These are phyloP conservation scores for Hemithea aestivaria DNA, from an alignment of 2,888 invertebrate genomes.

Conservation along the genomic window DNA sequence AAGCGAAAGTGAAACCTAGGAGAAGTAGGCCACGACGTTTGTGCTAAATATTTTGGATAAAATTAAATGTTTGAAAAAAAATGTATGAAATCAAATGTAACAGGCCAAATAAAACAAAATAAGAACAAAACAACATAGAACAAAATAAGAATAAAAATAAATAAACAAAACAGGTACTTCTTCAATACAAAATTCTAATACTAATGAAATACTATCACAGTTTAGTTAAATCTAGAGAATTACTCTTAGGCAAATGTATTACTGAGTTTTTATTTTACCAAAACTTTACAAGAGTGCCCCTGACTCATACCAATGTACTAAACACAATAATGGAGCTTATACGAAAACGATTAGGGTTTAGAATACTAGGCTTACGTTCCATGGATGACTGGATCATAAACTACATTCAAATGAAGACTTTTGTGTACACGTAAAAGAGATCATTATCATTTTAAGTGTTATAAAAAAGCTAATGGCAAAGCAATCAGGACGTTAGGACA, in stretches of 20 bases:
- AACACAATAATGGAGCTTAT: conserved; percentile 1
- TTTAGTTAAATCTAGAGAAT: too few species aligned
- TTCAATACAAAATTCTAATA: too few species aligned
- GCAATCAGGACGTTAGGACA: not conserved
- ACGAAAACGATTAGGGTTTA: not conserved
- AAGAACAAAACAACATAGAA: too few species aligned
- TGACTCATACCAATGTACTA: not conserved
- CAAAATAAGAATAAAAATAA: too few species aligned
- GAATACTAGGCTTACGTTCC: not conserved
- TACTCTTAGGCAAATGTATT: too few species aligned
- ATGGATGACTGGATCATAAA: not conserved
- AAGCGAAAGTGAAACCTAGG: conserved; percentile 38
- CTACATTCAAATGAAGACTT: conserved; percentile 2
- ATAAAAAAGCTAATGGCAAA: not conserved
- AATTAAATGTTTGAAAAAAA: conserved; percentile 14
- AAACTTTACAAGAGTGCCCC: not conserved
- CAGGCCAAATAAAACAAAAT: too few species aligned
- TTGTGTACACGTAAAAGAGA: not conserved
- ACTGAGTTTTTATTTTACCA: conserved; percentile 1
- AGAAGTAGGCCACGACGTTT: conserved; percentile 34
- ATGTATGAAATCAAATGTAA: conserved; percentile 12
- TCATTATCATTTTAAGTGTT: not conserved
- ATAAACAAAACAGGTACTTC: too few species aligned
- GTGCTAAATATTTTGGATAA: conserved; percentile 14
- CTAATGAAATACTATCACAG: too few species aligned